A percentile compares a stretch with the other conserved stretches of the same genome.
These are phyloP conservation scores for Brachypalpus laphriformis DNA, from an alignment of 2,888 invertebrate species.

Conservation along the genomic window DNA sequence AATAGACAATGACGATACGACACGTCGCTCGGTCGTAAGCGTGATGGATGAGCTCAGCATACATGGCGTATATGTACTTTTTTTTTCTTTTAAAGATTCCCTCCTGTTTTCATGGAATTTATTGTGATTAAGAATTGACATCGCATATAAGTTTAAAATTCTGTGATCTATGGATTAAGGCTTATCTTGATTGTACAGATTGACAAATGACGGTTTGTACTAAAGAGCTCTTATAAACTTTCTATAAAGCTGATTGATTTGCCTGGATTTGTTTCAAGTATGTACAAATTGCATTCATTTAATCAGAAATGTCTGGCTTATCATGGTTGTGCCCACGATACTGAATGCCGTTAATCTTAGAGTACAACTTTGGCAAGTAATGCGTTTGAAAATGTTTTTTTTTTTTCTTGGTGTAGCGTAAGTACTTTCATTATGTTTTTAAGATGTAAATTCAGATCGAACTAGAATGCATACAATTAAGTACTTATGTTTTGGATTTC, in stretches of 20 bases:
- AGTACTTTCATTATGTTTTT: too few species aligned
- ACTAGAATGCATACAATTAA: too few species aligned
- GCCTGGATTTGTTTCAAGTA: not conserved
- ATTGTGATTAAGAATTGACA: constrained; percentile 20
- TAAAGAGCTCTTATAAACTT: not conserved
- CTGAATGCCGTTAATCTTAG: too few species aligned
- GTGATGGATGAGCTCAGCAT: constrained; percentile 36
- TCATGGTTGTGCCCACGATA: too few species aligned
- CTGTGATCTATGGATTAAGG: not conserved
- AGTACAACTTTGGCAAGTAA: too few species aligned
- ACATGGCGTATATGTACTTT: constrained; percentile 34
- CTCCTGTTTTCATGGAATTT: constrained; percentile 8
- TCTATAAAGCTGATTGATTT: constrained; percentile 6
- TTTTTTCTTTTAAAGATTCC: not conserved
- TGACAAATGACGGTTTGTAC: constrained; percentile 10
- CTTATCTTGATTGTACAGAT: not conserved
- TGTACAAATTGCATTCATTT: not conserved
- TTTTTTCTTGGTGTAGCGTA: too few species aligned
- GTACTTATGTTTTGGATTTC: too few species aligned
- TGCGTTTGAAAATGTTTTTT: too few species aligned
- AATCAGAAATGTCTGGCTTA: not conserved
- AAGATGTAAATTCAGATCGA: too few species aligned
- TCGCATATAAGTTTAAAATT: constrained; percentile 20
- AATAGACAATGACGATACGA: constrained; percentile 24
- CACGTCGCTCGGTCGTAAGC: constrained; percentile 7